Evolutionary conservation across 2,888 invertebrate species (phyloP), one percentile per base, ranked within the genome.

Genomic region (Oxyteleia sp.): DNA sequence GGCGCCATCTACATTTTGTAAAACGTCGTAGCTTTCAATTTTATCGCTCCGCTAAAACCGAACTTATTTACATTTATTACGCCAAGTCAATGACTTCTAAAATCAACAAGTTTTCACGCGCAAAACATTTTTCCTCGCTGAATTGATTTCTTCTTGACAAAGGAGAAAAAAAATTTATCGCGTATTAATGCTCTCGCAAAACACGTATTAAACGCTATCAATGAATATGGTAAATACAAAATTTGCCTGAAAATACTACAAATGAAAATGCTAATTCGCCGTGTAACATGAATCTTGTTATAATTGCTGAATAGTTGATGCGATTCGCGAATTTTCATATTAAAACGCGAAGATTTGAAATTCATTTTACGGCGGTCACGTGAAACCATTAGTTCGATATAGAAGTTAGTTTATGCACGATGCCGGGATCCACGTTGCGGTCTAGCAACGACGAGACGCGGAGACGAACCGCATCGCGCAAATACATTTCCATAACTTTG

Each of bases 401-500:
- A 72, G 59, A 13, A 15, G 15, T 71, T 66, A 29, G 71, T 72
- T 78, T 82, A 82, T 82, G 72, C 74, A 55, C 64, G 82, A 29
- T 61, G 66, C 66, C 72, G 26, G 88, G 88, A 89, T 87, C 86
- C 87, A 84, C 87, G 85, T 87, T 84, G 87, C 84, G 85, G 87
- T 87, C 87, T 85, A 87, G 84, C 76, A 75, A 87, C 84, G 86
- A 84, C 84, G 85, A 86, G 85, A 86, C 85, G 82, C 85, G 85
- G 86, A 87, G 85, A 87, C 88, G 89, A 87, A 87, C 88, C 87
- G 89, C 88, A 88, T 87, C 89, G 89, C 85, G 88, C 88, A 90
- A 90, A 91, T 90, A 89, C 87, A 91, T 93, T 92, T 90, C 89
- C 92, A 92, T 93, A 91, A 89, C 82, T 93, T 92, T 91, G 92